Evolutionary conservation across 2,888 invertebrate genomes (phyloP).

Genomic region (Carpatolechia fugitivella): DNA sequence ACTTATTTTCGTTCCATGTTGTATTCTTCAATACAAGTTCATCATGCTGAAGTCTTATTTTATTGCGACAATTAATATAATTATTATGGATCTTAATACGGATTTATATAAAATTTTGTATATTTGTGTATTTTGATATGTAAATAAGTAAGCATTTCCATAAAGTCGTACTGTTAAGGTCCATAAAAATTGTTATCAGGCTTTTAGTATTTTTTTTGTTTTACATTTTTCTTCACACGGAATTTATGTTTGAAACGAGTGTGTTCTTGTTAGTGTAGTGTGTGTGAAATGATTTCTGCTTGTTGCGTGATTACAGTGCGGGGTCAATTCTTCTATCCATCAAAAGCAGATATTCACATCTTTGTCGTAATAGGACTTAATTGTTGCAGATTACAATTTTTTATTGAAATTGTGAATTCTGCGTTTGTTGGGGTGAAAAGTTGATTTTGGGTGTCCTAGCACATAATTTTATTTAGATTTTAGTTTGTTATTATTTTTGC

Average conservation of each 20-base stretch:
- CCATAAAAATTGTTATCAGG: too few species aligned
- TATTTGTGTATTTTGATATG: too few species aligned
- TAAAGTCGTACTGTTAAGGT: too few species aligned
- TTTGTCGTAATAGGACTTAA: too few species aligned
- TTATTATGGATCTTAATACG: too few species aligned
- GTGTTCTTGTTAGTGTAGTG: conserved; percentile 10
- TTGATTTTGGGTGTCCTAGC: conserved; percentile 73
- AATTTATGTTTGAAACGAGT: neutral
- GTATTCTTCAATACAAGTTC: too few species aligned
- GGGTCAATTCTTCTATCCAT: conserved; percentile 72
- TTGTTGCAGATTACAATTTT: too few species aligned
- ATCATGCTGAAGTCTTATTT: too few species aligned
- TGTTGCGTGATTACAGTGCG: conserved; percentile 64
- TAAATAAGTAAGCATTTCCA: too few species aligned
- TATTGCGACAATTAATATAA: too few species aligned
- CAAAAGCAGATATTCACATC: conserved; percentile 35
- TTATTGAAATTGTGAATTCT: conserved; percentile 24
- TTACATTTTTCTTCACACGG: conserved; percentile 6
- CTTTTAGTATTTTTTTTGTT: neutral
- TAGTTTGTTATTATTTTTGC: conserved; percentile 1
- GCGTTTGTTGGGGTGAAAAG: conserved; percentile 65
- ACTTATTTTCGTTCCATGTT: neutral
- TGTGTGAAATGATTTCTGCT: conserved; percentile 50
- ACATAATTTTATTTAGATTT: conserved; percentile 47
- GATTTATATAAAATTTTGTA: too few species aligned